Evolutionary conservation across 2,888 invertebrate species (phyloP), one percentile per base, ranked within the genome.

Genomic region (Pseudococcus longispinus): DNA sequence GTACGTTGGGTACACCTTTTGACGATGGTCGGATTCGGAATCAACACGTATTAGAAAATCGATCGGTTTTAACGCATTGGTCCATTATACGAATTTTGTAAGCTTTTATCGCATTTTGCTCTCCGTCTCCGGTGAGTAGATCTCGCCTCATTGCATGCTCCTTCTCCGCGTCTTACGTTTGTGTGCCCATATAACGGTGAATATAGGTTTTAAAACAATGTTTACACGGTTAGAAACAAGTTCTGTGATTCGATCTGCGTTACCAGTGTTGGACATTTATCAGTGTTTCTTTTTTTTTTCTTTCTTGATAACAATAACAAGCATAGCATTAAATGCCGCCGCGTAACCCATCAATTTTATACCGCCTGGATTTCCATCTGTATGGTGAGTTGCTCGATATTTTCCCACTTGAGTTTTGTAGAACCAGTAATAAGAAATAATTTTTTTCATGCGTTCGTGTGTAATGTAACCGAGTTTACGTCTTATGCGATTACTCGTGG

Each of bases 201-300:
- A 23, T 60, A 60, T 9, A 23, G 20, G 29, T n/a, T 42, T 80
- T 80, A 80, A 80, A 80, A 80, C 77, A 80, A 80, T 80, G 77
- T 80, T 80, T 42, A 80, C 77, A 80, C 8, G 77, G 37, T 20
- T 13, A 32, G 20, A 42, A 80, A 80, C 77, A 80, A 80, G 77
- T 80, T 80, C 77, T 42, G 23, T 60, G 29, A 80, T 80, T 20
- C 42, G 42, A 80, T 80, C 37, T 74, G 26, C 15, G 51, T 32
- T 32, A 20, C 13, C 42, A 5, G 13, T 80, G 77, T 80, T 74
- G 8, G 18, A n/a, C 77, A 80, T 80, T 80, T 80, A 80, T 80
- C 77, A 80, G 37, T 32, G 77, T 32, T 20, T 26, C 6, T 11
- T 13, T 32, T 8, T 46, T 8, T 46, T 8, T 46, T 46, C n/a